phyloP scores from a whole-genome alignment of 1,140 invertebrate species.

The Sitodiplosis mosellana region DNA sequence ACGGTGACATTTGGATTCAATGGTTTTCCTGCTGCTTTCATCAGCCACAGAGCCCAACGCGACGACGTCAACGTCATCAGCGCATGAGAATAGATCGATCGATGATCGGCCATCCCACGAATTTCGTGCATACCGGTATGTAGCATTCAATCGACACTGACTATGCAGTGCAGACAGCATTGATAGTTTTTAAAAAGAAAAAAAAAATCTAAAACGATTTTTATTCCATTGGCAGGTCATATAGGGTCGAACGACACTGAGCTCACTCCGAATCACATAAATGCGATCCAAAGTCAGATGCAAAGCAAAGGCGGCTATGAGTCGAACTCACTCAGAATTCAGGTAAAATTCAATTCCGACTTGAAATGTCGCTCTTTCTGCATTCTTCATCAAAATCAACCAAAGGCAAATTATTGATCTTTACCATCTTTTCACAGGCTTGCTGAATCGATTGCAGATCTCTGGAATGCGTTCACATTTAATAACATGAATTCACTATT shows the following conservation, averaged over 20 bases:
- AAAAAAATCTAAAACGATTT: neutral
- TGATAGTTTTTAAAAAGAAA: neutral
- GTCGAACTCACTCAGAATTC: constrained; percentile 37
- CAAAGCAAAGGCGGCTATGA: constrained; percentile 76
- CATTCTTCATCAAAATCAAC: too few relatives aligned
- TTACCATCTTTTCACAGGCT: neutral
- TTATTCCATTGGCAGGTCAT: constrained; percentile 24
- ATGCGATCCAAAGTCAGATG: constrained; percentile 68
- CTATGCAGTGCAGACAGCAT: neutral
- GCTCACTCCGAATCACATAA: constrained; percentile 49
- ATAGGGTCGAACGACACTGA: constrained; percentile 75
- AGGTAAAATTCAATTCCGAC: too few relatives aligned
- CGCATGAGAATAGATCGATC: constrained; percentile 69
- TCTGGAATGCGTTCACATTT: neutral
- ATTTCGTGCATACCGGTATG: constrained; percentile 70
- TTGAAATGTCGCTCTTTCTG: too few relatives aligned
- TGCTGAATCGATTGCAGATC: constrained; percentile 1
- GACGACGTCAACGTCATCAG: constrained; percentile 31
- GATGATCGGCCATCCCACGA: constrained; percentile 81
- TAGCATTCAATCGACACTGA: constrained; percentile 10
- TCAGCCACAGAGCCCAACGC: constrained; percentile 43
- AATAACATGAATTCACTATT: neutral
- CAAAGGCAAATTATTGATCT: too few relatives aligned
- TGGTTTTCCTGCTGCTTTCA: constrained; percentile 71
- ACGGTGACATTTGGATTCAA: constrained; percentile 62